Conservation (phyloP, 2,113 vertebrate species). For the Sphaerodactylus townsendi region DNA sequence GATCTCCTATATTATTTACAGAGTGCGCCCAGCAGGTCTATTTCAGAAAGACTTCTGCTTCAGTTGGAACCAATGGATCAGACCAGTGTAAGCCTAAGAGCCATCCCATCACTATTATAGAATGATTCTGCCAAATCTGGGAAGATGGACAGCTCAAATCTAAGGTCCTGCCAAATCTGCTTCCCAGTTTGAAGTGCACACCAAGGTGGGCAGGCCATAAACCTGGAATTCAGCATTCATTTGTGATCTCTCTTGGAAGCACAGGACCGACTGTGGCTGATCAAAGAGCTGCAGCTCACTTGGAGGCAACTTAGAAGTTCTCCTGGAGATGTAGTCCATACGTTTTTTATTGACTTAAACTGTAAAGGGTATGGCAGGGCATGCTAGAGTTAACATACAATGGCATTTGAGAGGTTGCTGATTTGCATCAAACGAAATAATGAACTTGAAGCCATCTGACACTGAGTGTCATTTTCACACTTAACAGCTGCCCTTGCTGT, state of each 20-base stretch:
- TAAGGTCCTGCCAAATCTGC: background rate
- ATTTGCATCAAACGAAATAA: conserved; percentile 65
- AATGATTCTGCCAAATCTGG: background rate
- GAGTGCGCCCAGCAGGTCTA: background rate
- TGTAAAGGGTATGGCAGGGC: conserved; percentile 50
- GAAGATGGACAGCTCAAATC: background rate
- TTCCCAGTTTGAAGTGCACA: background rate
- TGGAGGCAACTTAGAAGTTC: conserved; percentile 43
- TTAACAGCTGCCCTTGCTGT: conserved; percentile 49
- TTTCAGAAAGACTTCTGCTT: background rate
- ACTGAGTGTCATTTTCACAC: conserved; percentile 61
- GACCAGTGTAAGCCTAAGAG: no score
- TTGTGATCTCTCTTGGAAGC: background rate
- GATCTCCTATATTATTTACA: background rate
- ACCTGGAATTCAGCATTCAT: no score
- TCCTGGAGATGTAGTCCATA: conserved; percentile 44
- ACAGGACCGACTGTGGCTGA: conserved; percentile 10
- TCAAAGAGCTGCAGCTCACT: conserved; percentile 34
- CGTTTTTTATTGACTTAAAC: conserved; percentile 62
- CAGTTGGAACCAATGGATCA: background rate
- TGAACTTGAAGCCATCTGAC: conserved; percentile 65
- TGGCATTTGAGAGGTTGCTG: conserved; percentile 58
- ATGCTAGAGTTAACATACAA: conserved; percentile 66
- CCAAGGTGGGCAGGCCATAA: background rate
- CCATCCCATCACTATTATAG: background rate